Evolutionary conservation across 2,888 invertebrate species (phyloP), one percentile per base, ranked within the genome.

Genomic region (Cosmopolites sordidus): DNA sequence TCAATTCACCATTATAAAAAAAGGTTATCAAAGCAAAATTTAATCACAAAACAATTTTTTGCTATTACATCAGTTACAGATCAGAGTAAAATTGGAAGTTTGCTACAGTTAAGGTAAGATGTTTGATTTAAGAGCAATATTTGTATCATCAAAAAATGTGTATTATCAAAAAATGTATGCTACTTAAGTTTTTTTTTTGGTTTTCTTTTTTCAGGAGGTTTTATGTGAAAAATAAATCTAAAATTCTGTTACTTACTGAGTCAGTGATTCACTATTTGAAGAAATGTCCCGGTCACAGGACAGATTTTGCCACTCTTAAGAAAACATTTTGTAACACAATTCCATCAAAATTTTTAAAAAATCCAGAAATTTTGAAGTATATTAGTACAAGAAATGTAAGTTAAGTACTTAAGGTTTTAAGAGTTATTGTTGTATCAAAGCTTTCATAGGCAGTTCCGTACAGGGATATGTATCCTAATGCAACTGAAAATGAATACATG

Each of bases 1-100:
- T 75, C 80, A 1, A 64, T 83, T 22, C 83, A 80, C 69, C 84
- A 85, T 66, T 76, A 80, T 57, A 75, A 86, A 44, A 86, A 85
- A 67, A 74, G 76, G 54, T 69, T 89, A n/a, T 58, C 79, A 1
- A 71, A 76, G 4, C 72, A 79, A 43, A 77, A 80, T 30, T 69
- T 89, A 5, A 76, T 88, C 30, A 77, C 75, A 0, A 81, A 83
- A 61, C 88, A 89, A 72, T 63, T 71, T 16, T 81, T 79, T 65
- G 76, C 76, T 60, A 76, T 81, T 56, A 78, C 73, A 14, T 64
- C 66, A 0, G 70, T 71, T 1, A 71, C 75, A 37, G 72, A 76
- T 33, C 70, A 69, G 43, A 66, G 64, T 56, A 71, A 73, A 43
- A 71, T 70, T 29, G 77, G 78, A 0, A 76, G 76, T 50, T 66